Percentiles rank a stretch among this genome's conserved stretches.
These are phyloP conservation scores for Tenthredo mesomela DNA, from an alignment of 2,888 invertebrate species.

Conservation along the genomic window DNA sequence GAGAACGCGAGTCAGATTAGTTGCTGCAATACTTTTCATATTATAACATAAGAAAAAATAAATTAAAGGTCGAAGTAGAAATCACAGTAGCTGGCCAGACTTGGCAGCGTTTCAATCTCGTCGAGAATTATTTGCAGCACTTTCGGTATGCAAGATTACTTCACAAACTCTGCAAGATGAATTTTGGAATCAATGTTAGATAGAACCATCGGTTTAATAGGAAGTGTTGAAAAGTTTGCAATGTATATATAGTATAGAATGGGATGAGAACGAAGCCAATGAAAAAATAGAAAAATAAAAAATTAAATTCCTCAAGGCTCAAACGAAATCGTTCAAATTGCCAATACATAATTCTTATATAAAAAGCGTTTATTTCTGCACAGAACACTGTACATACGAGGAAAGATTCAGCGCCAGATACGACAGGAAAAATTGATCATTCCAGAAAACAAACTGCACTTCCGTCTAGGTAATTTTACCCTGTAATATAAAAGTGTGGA, in stretches of 20 bases:
- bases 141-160: background rate
- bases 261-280: background rate
- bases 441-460: background rate
- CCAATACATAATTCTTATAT: background rate
- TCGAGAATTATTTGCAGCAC: constrained; percentile 1
- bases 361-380: background rate
- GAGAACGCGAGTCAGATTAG: background rate
- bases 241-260: no score
- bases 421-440: background rate
- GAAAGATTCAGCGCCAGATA: constrained; percentile 9
- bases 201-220: background rate
- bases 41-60: background rate
- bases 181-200: background rate
- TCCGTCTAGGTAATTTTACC: constrained; percentile 10
- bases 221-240: background rate
- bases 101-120: constrained; percentile 1
- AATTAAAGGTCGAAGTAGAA: background rate
- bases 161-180: background rate
- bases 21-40: background rate
- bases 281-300: background rate
- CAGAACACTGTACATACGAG: constrained; percentile 3
- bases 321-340: background rate
- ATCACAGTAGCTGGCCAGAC: background rate
- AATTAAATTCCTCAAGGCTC: background rate
- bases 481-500: background rate